Base-by-base conservation (phyloP, 2,888 invertebrate species). In the Troides aeacus region DNA sequence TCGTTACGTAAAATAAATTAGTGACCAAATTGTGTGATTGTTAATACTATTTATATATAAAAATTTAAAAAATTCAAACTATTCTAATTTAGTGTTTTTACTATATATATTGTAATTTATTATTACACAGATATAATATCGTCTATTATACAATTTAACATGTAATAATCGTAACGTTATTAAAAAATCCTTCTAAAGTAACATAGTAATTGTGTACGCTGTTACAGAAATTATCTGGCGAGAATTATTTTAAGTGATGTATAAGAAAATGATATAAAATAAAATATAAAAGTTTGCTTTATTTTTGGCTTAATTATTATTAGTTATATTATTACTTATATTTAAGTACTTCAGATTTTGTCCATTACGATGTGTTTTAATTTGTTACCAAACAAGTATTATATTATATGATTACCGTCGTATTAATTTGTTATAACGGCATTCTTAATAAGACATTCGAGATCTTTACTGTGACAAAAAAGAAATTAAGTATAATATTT, bases 11-110 rank as follows among this genome's bases (percentile, higher is more conserved):
- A 39, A 53, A 23, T 63, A 50, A 64, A 21, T 36, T 56, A 24
- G 30, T 60, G 60, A 61, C 50, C n/a, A 64, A 64, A 30, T 64
- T 57, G n/a, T 57, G 24, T 56, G n/a, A 60, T 50, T 24, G 23
- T 69, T 42, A 12, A 53, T 2, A 53, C n/a, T 18, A 53, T 18
- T 30, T 57, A 57, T 39, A 64, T 57, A 64, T 39, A 64, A 64
- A 64, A 61, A 4, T 60, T 60, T 17, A 57, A 64, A 53, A 53
- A 53, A n/a, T 53, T 24, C 21, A 58, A 58, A 58, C 15, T 24
- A 58, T 58, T 58, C 24, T 58, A 58, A 58, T 15, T 58, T 58
- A 58, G 58, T 24, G 8, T 23, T 42, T 64, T 57, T 21, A 12
- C 18, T 53, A 53, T n/a, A n/a, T 12, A 6, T 53, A 46, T 15